Evolutionary conservation across 2,888 invertebrate genomes (phyloP).

Genomic region (Slavum lentiscoides): DNA sequence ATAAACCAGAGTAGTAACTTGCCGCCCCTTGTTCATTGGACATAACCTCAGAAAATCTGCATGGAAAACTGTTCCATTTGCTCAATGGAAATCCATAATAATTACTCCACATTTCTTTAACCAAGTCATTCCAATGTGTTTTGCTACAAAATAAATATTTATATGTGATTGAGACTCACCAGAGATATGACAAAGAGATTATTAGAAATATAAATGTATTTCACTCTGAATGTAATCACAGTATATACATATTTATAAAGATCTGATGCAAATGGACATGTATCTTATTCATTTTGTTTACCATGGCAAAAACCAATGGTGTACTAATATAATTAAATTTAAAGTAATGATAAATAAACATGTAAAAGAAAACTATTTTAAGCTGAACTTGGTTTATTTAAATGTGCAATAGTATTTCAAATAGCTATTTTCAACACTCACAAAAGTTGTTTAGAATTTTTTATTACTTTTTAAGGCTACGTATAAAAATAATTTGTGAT

Average conservation of each 20-base stretch:
- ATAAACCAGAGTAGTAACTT: slow-evolving; percentile 75
- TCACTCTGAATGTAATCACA: background rate
- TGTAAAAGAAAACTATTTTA: too few relatives aligned
- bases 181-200: background rate
- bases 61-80: slow-evolving; percentile 80
- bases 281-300: too few relatives aligned
- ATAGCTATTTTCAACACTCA: too few relatives aligned
- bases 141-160: slow-evolving; percentile 60
- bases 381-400: too few relatives aligned
- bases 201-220: background rate
- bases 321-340: too few relatives aligned
- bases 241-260: background rate
- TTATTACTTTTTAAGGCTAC: too few relatives aligned
- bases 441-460: too few relatives aligned
- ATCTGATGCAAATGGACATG: background rate
- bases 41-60: slow-evolving; percentile 82
- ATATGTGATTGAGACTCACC: background rate
- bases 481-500: too few relatives aligned
- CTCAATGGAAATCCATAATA: slow-evolving; percentile 77
- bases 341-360: too few relatives aligned
- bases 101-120: slow-evolving; percentile 77
- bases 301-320: too few relatives aligned
- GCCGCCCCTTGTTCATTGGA: slow-evolving; percentile 83
- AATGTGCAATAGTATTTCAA: too few relatives aligned
- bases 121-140: slow-evolving; percentile 80